A percentile compares a stretch with the other conserved stretches of the same genome.
These are phyloP conservation scores for Hypomecis punctinalis DNA, from an alignment of 2,888 invertebrate species.

Conservation along the genomic window DNA sequence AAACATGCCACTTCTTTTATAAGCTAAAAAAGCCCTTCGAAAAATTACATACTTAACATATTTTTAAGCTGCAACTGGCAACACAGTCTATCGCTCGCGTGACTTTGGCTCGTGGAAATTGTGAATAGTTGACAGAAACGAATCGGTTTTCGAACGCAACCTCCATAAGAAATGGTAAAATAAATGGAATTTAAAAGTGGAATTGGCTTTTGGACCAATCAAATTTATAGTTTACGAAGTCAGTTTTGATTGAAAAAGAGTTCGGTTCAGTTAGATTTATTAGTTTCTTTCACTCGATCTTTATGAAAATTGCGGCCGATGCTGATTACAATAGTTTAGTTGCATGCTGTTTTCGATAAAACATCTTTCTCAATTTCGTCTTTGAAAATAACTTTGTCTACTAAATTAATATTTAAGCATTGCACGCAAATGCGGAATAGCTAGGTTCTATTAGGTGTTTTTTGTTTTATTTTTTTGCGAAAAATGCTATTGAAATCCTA, in stretches of 20 bases:
- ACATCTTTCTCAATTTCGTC: too few species aligned
- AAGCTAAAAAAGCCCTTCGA: too few species aligned
- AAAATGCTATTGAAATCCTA: too few species aligned
- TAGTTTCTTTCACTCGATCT: background rate
- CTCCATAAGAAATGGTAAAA: conserved; percentile 31
- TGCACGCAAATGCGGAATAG: too few species aligned
- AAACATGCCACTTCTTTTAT: too few species aligned
- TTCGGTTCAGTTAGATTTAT: conserved; percentile 1
- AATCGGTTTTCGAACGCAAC: conserved; percentile 41
- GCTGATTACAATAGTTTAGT: too few species aligned
- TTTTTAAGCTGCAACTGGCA: conserved; percentile 13
- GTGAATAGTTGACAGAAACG: conserved; percentile 41
- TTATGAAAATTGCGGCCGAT: too few species aligned
- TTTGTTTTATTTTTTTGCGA: too few species aligned
- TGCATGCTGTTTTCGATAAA: too few species aligned
- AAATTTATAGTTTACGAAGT: conserved; percentile 19
- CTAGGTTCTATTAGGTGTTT: too few species aligned
- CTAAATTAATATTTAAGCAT: too few species aligned
- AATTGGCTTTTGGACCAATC: conserved; percentile 32
- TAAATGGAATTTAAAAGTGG: conserved; percentile 40
- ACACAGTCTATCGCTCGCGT: conserved; percentile 27
- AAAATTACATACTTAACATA: background rate
- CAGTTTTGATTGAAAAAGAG: conserved; percentile 7
- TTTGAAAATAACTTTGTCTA: too few species aligned
- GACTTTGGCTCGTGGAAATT: conserved; percentile 31